Evolutionary conservation across 2,888 invertebrate genomes (phyloP), one percentile per base, ranked within the genome.

Genomic region (Protonemura montana): DNA sequence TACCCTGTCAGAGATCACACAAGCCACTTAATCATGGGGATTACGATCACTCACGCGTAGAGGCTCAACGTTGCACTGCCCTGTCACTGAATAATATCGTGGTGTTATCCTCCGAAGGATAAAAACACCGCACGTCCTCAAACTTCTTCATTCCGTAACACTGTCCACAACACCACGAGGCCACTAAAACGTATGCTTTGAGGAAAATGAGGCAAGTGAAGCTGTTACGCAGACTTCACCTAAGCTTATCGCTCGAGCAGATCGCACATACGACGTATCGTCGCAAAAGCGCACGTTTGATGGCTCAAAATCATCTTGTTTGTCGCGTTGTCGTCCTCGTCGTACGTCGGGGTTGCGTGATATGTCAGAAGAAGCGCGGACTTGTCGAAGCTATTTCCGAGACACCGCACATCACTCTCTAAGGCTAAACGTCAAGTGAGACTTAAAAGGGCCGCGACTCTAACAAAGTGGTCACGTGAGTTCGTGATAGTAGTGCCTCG

Each of bases 1-100:
- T 98, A 98, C 85, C 98, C 98, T 97, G 91, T 0, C 84, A 30
- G 80, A 27, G 30, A 21, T 59, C 59, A 59, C 59, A 59, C 59
- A 59, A 10, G 59, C 59, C 59, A 21, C 59, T 13, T 59, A 16
- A 59, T 10, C 59, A 1, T 13, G 13, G 59, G 21, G 59, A 3
- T 21, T 2, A 59, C 16, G 59, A 10, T 21, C 59, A 13, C 13
- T 21, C 21, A 7, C 16, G 13, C 59, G 41, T 41, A 59, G 59
- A 10, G 5, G 35, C 35, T 35, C 35, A 35, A 35, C 3, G 35
- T 35, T 10, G 35, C 35, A 35, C n/a, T 35, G 10, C 35, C 3
- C 3, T 6, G 35, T 35, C 35, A 35, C 35, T 35, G 35, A 6
- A 35, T 35, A n/a, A n/a, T n/a, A n/a, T n/a, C n/a, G n/a, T n/a